phyloP scores from a whole-genome alignment of 2,888 invertebrate genomes.

The Apocheima hispidaria region DNA sequence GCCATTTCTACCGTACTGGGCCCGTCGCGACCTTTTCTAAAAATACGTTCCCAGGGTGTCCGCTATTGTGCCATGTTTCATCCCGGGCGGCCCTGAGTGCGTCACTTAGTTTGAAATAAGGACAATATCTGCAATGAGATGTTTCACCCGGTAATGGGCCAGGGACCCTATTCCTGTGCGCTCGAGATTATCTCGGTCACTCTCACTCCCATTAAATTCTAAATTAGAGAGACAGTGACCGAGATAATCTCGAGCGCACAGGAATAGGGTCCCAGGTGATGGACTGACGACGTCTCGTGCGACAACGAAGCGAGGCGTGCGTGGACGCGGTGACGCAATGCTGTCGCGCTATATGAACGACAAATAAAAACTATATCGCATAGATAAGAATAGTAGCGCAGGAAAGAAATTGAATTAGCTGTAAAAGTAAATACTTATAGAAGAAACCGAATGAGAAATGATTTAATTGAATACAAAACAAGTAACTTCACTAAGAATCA shows the following conservation, averaged over 20 bases:
- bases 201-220: too few species aligned
- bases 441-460: not conserved
- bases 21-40: constrained; percentile 30
- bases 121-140: constrained; percentile 9
- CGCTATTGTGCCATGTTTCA: constrained; percentile 23
- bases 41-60: constrained; percentile 30
- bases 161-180: too few species aligned
- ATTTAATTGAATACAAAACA: not conserved
- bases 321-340: too few species aligned
- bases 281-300: constrained; percentile 1
- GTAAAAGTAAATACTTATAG: too few species aligned
- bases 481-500: not conserved
- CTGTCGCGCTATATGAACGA: too few species aligned
- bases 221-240: too few species aligned
- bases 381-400: not conserved
- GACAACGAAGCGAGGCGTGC: not conserved
- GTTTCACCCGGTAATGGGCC: not conserved
- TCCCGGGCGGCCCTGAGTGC: constrained; percentile 25
- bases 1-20: constrained; percentile 7
- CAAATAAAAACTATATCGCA: not conserved
- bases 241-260: too few species aligned
- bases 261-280: too few species aligned
- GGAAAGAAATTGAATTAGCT: too few species aligned
- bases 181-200: too few species aligned
- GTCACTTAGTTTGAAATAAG: constrained; percentile 34